These are phyloP conservation scores for Plutomurus gul DNA, from an alignment of 1,140 invertebrate genomes.

Conservation along the genomic window DNA sequence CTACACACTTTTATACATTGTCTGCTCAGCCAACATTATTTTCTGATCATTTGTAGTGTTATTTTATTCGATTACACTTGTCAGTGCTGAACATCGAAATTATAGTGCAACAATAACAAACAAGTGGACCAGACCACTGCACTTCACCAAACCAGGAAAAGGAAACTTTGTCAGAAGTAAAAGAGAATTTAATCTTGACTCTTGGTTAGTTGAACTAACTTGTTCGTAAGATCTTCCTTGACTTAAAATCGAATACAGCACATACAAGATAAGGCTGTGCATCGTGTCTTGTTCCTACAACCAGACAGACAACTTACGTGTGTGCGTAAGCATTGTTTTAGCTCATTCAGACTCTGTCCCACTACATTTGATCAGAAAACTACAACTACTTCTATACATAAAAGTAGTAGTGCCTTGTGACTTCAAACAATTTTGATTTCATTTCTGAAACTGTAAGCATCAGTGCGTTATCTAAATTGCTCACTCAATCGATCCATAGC, in stretches of 20 bases:
- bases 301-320: background rate
- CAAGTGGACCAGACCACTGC: background rate
- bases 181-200: background rate
- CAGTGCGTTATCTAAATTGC: background rate
- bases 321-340: background rate
- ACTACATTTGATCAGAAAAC: background rate
- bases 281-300: background rate
- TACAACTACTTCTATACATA: background rate
- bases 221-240: background rate
- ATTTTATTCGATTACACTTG: background rate
- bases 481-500: background rate
- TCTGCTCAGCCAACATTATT: too few species aligned
- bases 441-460: background rate
- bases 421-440: slow-evolving; percentile 14
- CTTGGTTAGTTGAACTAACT: background rate
- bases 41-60: too few species aligned
- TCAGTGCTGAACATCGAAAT: background rate
- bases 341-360: too few species aligned
- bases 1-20: too few species aligned
- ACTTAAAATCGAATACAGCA: background rate
- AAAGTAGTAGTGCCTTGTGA: background rate
- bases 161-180: background rate
- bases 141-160: slow-evolving; percentile 8
- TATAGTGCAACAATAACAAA: background rate
- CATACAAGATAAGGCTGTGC: too few species aligned